A percentile compares a stretch with the other conserved stretches of the same genome.
These are phyloP conservation scores for Folsomia manolachei DNA, from an alignment of 2,888 invertebrate species.

Conservation along the genomic window DNA sequence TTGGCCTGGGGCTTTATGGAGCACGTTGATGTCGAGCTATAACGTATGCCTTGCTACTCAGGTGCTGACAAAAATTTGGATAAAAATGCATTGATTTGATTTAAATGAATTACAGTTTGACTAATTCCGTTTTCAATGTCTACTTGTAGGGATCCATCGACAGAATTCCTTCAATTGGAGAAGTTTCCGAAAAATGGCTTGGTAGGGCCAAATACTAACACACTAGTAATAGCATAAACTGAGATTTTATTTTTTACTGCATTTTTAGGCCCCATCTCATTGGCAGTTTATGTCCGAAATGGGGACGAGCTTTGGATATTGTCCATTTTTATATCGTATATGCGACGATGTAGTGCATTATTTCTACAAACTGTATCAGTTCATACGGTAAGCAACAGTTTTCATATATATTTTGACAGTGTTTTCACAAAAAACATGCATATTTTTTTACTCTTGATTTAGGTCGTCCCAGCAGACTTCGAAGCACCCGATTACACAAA, in stretches of 20 bases:
- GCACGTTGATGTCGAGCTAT: slow-evolving; percentile 47
- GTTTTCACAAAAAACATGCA: slow-evolving; percentile 68
- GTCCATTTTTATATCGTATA: slow-evolving; percentile 70
- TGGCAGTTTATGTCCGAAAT: slow-evolving; percentile 67
- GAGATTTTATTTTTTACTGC: no score
- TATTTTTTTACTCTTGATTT: no score
- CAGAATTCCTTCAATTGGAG: slow-evolving; percentile 71
- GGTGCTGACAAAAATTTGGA: slow-evolving; percentile 25
- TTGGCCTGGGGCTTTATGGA: slow-evolving; percentile 47
- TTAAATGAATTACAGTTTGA: not conserved
- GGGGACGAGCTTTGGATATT: slow-evolving; percentile 67
- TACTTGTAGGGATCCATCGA: slow-evolving; percentile 78
- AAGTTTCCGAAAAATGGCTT: slow-evolving; percentile 77
- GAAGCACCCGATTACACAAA: slow-evolving; percentile 13
- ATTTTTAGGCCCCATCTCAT: slow-evolving; percentile 76
- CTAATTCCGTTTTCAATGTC: not conserved
- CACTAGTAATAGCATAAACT: no score
- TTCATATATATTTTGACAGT: no score
- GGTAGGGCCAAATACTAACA: no score
- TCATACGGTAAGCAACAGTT: no score
- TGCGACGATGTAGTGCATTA: slow-evolving; percentile 70
- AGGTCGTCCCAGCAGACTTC: slow-evolving; percentile 23
- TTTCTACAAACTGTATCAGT: slow-evolving; percentile 71
- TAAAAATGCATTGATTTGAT: not conserved
- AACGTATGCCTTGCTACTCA: slow-evolving; percentile 50